Base-by-base conservation (phyloP, 2,797 vertebrate species). In the Chloroceryle amazona region DNA sequence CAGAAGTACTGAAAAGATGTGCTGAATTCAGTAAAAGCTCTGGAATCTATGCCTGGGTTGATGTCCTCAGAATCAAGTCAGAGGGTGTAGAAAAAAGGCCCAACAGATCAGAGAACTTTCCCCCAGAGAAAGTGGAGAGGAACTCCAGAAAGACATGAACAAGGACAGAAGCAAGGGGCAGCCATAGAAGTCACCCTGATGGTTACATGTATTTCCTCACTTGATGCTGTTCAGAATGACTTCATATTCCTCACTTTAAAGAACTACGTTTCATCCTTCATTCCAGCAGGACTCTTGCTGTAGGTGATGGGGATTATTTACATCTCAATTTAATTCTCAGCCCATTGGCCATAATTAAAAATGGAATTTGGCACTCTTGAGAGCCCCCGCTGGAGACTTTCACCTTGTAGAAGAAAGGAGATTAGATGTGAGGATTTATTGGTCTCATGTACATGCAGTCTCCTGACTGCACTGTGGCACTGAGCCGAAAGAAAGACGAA, bases 361-460 rank as follows among this genome's bases (percentile, higher is more conserved):
- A 55, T 70, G 41, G 71, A 91, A 87, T 94, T 81, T 89, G 86
- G 54, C 41, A 44, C 21, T 95, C 68, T 81, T 20, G 31, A 47
- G 79, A 86, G 58, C 37, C 14, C 5, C 68, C 86, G 52, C 46
- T 91, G 84, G 70, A 94, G 72, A 74, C 42, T 89, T 86, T 85
- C 83, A 90, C 86, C 73, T 96, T 92, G 65, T 47, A 55, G 86
- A 75, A 90, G 73, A 87, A 87, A 73, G 29, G 13, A 20, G n/a
- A 87, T 93, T 87, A 79, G 74, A 81, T 81, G 42, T 51, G 37
- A 39, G 91, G 85, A 88, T 94, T 95, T 92, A 92, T 8, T 90
- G 71, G 75, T 33, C 52, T 84, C 6, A 1, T 18, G 25, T 46
- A 61, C 37, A 37, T 37, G 37, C 37, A 52, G 47, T 78, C 78